Evolutionary conservation across 2,888 invertebrate genomes (phyloP).

Genomic region (Trilocha varians): DNA sequence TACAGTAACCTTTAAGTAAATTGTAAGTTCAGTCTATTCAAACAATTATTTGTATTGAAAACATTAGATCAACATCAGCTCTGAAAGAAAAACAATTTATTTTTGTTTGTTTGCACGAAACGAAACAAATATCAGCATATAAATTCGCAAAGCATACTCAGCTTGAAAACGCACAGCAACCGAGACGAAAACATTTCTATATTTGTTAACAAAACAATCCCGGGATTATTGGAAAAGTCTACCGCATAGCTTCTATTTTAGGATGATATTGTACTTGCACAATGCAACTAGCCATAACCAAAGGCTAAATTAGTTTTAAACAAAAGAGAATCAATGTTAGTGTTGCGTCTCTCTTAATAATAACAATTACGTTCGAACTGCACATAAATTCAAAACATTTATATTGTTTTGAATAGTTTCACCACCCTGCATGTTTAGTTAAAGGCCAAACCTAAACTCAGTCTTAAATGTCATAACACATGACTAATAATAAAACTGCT

Average conservation of each 20-base stretch:
- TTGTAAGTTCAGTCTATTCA: too few species aligned
- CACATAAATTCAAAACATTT: not conserved
- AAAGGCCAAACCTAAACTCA: not conserved
- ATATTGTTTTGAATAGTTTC: not conserved
- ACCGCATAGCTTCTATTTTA: not conserved
- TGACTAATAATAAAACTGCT: not conserved
- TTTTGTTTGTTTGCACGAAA: not conserved
- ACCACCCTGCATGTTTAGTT: not conserved
- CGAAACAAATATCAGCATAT: not conserved
- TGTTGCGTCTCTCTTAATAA: not conserved
- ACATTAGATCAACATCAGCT: too few species aligned
- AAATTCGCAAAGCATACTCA: not conserved
- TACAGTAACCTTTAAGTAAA: too few species aligned
- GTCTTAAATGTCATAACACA: not conserved
- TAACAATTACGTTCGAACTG: not conserved
- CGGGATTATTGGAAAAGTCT: not conserved
- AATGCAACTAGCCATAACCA: not conserved
- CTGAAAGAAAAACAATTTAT: not conserved
- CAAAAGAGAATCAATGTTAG: not conserved
- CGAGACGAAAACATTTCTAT: not conserved
- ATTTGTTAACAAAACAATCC: not conserved
- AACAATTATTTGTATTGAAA: too few species aligned
- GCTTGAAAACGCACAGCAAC: not conserved
- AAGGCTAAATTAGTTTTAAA: not conserved
- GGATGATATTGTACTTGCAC: not conserved